Evolutionary conservation across 2,888 invertebrate species (phyloP).

Genomic region (Orthosia cruda): DNA sequence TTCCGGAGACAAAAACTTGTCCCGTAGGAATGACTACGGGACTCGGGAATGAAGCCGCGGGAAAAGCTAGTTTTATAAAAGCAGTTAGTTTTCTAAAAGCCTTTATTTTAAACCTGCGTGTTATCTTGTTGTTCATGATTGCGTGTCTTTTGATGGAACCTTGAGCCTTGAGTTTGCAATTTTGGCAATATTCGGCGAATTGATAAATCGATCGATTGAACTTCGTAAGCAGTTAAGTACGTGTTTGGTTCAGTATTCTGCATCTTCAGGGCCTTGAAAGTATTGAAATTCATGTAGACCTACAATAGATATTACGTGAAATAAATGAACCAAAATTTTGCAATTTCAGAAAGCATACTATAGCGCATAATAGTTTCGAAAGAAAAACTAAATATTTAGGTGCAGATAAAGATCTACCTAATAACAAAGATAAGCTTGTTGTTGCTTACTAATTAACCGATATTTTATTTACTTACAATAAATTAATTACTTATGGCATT

Average conservation of each 20-base stretch:
- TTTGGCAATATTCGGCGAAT: conserved; percentile 34
- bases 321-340: no score
- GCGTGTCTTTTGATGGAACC: conserved; percentile 40
- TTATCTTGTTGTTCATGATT: conserved; percentile 23
- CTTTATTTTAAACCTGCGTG: conserved; percentile 18
- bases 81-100: background rate
- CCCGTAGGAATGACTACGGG: background rate
- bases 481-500: background rate
- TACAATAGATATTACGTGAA: background rate
- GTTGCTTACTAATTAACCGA: no score
- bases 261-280: background rate
- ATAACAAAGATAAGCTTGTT: no score
- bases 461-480: no score
- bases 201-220: conserved; percentile 44
- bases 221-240: background rate
- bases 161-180: conserved; percentile 1
- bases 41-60: background rate
- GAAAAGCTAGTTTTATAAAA: background rate
- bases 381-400: no score
- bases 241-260: conserved; percentile 18
- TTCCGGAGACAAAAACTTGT: background rate
- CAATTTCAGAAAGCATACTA: no score
- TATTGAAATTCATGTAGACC: background rate
- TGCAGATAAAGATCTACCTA: no score
- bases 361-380: no score